Base-by-base conservation (phyloP, 2,888 invertebrate genomes). In the Athalia cordata region DNA sequence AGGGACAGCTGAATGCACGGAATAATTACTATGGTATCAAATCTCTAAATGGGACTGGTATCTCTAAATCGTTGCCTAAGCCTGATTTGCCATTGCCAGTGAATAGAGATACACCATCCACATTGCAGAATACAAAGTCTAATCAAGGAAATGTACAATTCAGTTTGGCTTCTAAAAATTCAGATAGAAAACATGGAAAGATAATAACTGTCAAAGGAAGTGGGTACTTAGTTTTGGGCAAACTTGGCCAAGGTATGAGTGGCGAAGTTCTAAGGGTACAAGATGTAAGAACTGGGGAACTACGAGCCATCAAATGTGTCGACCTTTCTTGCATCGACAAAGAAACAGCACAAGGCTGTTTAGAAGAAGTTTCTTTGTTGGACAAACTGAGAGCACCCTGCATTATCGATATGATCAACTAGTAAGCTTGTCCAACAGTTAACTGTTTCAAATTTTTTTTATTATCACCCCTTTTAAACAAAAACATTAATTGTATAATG, bases 241-340 rank as follows among this genome's bases (percentile, higher is more conserved):
- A 94, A 84, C 91, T 98, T 67, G 98, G 98, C 0, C 93, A 93
- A 83, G 98, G 98, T n/a, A 98, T 98, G 61, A 97, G 97, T 77
- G 96, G 97, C 86, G 94, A 95, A 89, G 98, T 98, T 4, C 95
- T 92, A 77, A 92, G 93, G 89, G 93, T 91, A 66, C 91, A 95
- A 92, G 96, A 95, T 64, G 90, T 94, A 80, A 93, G 94, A 85
- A 91, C 91, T 9, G 91, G 93, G 64, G 92, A 90, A 64, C 92
- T 94, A 80, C 92, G 93, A 83, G 97, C 97, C 0, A 93, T 97
- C 65, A 97, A 98, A 91, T 94, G 95, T 85, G 98, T 99, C 0
- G 93, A 96, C 89, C 91, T 99, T 72, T 93, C 93, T 29, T 93
- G 93, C 11, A 90, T 92, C 43, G 97, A 97, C 88, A 92, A 93